These are phyloP conservation scores for Neosilurus mollespiculum DNA, from an alignment of 2,797 vertebrate species.

Conservation along the genomic window DNA sequence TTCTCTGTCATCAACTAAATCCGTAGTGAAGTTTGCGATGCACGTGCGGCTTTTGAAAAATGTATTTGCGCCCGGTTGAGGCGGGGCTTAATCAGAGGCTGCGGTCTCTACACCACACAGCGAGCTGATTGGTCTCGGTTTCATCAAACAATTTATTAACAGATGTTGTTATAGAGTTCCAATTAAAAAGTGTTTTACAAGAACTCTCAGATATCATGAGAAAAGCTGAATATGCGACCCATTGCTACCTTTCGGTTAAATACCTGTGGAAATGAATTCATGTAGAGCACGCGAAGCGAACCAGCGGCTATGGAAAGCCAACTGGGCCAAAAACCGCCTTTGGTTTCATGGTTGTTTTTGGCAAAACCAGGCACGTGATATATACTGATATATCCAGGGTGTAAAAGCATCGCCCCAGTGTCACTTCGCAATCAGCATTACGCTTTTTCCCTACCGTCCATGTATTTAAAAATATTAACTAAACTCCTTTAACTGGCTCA, in stretches of 20 bases:
- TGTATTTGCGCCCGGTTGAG: constrained; percentile 23
- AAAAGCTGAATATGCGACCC: background rate
- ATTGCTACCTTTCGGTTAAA: background rate
- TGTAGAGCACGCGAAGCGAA: background rate
- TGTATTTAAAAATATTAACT: no score
- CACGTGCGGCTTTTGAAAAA: constrained; percentile 58
- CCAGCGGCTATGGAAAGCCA: background rate
- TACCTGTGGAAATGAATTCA: background rate
- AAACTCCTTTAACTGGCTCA: no score
- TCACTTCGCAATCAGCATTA: no score
- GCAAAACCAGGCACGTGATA: no score
- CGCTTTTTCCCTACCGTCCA: no score
- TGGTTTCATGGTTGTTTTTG: no score
- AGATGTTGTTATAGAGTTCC: background rate
- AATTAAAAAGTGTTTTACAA: background rate
- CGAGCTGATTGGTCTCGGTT: background rate
- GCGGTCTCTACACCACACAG: background rate
- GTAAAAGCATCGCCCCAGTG: no score
- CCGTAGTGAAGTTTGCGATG: constrained; percentile 7
- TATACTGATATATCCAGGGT: no score
- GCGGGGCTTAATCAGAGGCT: background rate
- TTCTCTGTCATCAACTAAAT: background rate
- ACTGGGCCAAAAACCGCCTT: background rate
- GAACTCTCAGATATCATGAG: background rate
- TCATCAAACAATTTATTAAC: background rate